A percentile compares a stretch with the other conserved stretches of the same genome.
Conservation (phyloP, 1,140 invertebrate species). For the Heliconius nattereri region DNA sequence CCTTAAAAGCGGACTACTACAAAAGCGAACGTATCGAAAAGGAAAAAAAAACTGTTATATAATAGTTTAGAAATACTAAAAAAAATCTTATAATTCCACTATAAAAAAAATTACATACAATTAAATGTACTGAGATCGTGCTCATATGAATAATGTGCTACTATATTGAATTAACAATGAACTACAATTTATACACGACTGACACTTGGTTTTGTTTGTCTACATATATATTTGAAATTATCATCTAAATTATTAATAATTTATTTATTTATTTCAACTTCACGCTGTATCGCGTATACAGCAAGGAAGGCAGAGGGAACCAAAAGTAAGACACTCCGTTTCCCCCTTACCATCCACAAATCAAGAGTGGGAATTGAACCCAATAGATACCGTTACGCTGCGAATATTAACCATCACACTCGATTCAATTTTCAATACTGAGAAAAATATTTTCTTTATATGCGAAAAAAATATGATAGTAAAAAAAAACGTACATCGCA, state of each 20-base stretch:
- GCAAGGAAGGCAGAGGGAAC: no score
- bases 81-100: constrained; percentile 38
- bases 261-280: no score
- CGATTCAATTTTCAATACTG: constrained; percentile 6
- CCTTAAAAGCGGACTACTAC: neutral
- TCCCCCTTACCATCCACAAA: no score
- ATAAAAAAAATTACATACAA: constrained; percentile 40
- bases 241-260: neutral
- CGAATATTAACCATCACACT: neutral
- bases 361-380: no score
- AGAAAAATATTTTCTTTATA: neutral
- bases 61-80: constrained; percentile 42
- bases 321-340: no score
- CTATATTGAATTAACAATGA: constrained; percentile 39
- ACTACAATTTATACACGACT: constrained; percentile 28
- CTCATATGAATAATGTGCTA: constrained; percentile 63
- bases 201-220: constrained; percentile 17
- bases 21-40: neutral
- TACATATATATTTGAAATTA: neutral
- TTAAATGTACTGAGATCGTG: constrained; percentile 72
- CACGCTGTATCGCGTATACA: no score
- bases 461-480: neutral
- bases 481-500: neutral
- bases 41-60: neutral
- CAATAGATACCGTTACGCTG: no score